Evolutionary conservation across 2,797 vertebrate species (phyloP), one percentile per base, ranked within the genome.

Genomic region (Sus cebifrons): DNA sequence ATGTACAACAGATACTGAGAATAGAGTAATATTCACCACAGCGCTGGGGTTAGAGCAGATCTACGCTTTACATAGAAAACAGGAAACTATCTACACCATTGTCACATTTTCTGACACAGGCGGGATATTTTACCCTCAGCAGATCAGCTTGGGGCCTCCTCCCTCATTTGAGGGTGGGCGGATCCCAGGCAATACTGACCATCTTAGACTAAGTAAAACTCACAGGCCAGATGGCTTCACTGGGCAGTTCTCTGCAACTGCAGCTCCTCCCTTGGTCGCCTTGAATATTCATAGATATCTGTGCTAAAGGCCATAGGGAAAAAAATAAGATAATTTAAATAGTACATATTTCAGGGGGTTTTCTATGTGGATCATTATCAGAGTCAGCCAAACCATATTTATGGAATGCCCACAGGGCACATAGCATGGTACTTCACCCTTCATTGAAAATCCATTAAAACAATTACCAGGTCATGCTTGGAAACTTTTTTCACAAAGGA

Each of bases 361-460:
- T 96, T 82, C 91, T 96, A 13, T 62, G 23, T 64, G 21, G 12
- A 11, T 70, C 92, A 49, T 90, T 94, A 79, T 74, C 85, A 86
- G 77, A 89, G 68, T 91, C 86, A 70, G 44, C 95, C 71, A 96
- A 94, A 94, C 89, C 64, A 49, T 87, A 87, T 94, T 94, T 97
- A 94, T 94, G 81, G 91, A 44, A 74, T 62, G 44, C 79, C 86
- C 70, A 8, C 21, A 84, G 84, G 95, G 86, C 71, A 94, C 73
- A 75, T 49, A 68, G 65, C 74, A 78, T n/a, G 18, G 79, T 83
- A 91, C 58, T 71, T 97, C 73, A 96, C 82, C 89, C 91, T 94
- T 96, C 97, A 96, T 68, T 97, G 97, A 95, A 96, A 97, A 96
- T 67, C 78, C 94, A 94, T 96, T 96, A 92, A 95, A 95, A 93